These are phyloP conservation scores for Paradoxurus hermaphroditus DNA, from an alignment of 2,113 vertebrate species.

Conservation along the genomic window DNA sequence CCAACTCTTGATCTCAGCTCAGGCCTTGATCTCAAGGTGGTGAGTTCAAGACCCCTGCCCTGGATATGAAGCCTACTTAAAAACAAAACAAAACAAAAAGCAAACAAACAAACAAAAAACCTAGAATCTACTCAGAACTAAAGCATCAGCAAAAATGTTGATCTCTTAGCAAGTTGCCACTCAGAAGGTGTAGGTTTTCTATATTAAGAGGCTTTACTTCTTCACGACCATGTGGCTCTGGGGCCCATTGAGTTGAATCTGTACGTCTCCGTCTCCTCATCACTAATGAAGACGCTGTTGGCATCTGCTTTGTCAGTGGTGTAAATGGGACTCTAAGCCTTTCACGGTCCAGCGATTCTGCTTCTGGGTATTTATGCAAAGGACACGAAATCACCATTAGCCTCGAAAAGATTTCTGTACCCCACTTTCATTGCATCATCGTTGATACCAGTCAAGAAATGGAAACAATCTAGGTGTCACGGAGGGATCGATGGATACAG, in stretches of 20 bases:
- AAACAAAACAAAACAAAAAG: too few relatives aligned
- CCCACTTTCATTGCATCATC: too few relatives aligned
- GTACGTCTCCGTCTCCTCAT: background rate
- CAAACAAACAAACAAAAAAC: too few relatives aligned
- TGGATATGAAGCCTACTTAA: too few relatives aligned
- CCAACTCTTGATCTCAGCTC: too few relatives aligned
- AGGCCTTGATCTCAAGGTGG: too few relatives aligned
- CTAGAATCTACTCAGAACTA: background rate
- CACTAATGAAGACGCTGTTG: background rate
- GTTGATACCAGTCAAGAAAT: background rate
- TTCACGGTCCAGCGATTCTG: background rate
- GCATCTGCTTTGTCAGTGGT: rapidly evolving
- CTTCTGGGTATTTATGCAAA: background rate
- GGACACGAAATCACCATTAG: background rate
- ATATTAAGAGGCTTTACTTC: background rate
- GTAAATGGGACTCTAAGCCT: background rate
- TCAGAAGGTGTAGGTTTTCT: background rate
- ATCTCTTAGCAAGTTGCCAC: background rate
- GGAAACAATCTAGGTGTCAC: background rate
- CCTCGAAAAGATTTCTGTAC: background rate
- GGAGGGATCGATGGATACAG: background rate
- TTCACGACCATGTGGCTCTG: background rate
- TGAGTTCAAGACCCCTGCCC: too few relatives aligned
- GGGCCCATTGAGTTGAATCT: background rate
- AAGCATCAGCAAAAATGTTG: background rate